A percentile compares a stretch with the other conserved stretches of the same genome.
phyloP scores from a whole-genome alignment of 2,113 vertebrate genomes.

The Astur gentilis region DNA sequence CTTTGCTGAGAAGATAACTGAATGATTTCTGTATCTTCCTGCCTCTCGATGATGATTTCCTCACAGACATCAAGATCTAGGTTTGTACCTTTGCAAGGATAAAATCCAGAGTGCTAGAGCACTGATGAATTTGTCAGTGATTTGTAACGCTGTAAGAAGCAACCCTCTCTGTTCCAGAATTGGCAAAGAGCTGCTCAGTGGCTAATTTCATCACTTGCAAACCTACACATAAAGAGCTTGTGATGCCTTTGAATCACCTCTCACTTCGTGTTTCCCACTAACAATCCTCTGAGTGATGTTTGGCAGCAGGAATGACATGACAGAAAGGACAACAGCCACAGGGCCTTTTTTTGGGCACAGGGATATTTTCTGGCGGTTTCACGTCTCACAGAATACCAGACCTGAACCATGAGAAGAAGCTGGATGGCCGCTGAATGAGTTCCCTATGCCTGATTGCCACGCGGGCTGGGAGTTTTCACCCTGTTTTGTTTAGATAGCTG shows the following conservation, averaged over 20 bases:
- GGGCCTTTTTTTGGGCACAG: not conserved
- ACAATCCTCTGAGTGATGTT: not conserved
- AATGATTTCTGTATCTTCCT: not conserved
- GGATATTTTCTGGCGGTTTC: not conserved
- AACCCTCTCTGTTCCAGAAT: not conserved
- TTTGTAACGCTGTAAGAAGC: not conserved
- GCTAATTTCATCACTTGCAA: not conserved
- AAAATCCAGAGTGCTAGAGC: not conserved
- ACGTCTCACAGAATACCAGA: not conserved
- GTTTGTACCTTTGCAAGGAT: not conserved
- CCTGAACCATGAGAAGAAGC: not conserved
- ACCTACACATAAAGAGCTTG: not conserved
- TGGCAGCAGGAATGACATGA: not conserved
- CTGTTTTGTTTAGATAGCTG: slow-evolving; percentile 43
- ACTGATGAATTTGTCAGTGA: not conserved
- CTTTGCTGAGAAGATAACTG: not conserved
- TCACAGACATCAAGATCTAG: not conserved
- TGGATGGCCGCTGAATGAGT: not conserved
- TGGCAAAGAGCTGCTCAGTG: not conserved
- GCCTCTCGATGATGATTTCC: not conserved
- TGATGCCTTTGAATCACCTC: not conserved
- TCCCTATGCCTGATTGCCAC: not conserved
- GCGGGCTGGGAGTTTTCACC: slow-evolving; percentile 11
- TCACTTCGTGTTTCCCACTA: not conserved
- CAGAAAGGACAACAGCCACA: not conserved